Percentiles rank a stretch among this genome's conserved stretches.
Evolutionary conservation across 2,888 invertebrate species (phyloP).

Genomic region (Ellobium chinense): DNA sequence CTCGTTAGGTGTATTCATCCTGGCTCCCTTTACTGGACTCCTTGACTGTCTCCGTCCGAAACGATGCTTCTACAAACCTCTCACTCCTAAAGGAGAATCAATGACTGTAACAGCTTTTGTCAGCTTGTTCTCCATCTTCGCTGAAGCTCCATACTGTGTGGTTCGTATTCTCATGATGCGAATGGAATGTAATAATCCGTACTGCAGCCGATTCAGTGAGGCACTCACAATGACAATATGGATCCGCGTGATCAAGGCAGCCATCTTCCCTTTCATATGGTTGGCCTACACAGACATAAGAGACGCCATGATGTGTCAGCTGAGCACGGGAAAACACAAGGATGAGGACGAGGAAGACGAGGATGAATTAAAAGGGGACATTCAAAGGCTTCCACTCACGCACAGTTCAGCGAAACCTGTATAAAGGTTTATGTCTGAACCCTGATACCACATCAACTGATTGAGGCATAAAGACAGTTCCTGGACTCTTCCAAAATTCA

Average conservation of each 20-base stretch:
- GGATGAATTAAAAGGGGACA: constrained; percentile 4
- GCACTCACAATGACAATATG: constrained; percentile 52
- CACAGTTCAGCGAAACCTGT: not conserved
- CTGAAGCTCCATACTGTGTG: constrained; percentile 53
- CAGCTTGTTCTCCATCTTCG: constrained; percentile 50
- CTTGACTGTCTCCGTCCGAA: constrained; percentile 50
- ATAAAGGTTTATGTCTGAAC: too few species aligned
- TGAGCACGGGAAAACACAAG: constrained; percentile 26
- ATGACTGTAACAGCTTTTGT: constrained; percentile 48
- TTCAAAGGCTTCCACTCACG: constrained; percentile 14
- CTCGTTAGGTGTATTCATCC: constrained; percentile 49
- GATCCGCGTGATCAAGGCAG: constrained; percentile 50
- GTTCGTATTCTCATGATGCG: constrained; percentile 51
- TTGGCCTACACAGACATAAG: constrained; percentile 52
- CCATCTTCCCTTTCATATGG: constrained; percentile 53
- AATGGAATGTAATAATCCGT: constrained; percentile 50
- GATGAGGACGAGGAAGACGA: constrained; percentile 18
- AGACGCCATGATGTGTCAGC: constrained; percentile 47
- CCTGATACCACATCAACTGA: too few species aligned
- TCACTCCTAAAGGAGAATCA: constrained; percentile 51
- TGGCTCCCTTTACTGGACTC: constrained; percentile 51
- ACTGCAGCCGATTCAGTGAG: constrained; percentile 51
- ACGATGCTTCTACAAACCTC: constrained; percentile 45
- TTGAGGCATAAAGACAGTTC: too few species aligned
- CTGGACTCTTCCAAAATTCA: too few species aligned